These are phyloP conservation scores for Rhizomys pruinosus DNA, from an alignment of 2,113 vertebrate genomes.

Conservation along the genomic window DNA sequence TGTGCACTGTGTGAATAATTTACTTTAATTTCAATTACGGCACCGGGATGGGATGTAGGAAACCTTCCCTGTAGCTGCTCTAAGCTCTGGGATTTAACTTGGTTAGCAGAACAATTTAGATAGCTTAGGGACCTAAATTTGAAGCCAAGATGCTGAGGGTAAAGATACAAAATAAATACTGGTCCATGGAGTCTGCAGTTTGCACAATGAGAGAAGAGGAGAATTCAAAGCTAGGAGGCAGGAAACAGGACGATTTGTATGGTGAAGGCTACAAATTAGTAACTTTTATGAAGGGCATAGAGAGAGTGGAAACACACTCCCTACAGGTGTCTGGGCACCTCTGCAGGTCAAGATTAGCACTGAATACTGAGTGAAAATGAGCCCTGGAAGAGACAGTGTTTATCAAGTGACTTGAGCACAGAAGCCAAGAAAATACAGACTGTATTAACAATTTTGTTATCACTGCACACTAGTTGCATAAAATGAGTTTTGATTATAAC, in stretches of 20 bases:
- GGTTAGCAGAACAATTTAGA: constrained; percentile 80
- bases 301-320: background rate
- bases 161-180: constrained; percentile 76
- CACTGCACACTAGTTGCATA: background rate
- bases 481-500: background rate
- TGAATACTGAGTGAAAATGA: background rate
- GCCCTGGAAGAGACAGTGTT: background rate
- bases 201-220: constrained; percentile 40
- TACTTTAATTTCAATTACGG: constrained; percentile 83
- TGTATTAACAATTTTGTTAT: background rate
- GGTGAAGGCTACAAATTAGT: background rate
- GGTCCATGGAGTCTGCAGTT: constrained; percentile 38
- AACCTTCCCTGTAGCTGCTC: constrained; percentile 75
- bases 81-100: constrained; percentile 79
- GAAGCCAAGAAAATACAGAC: background rate
- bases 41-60: constrained; percentile 72
- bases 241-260: background rate
- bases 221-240: constrained; percentile 62
- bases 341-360: background rate
- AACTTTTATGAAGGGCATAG: background rate
- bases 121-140: constrained; percentile 75
- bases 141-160: constrained; percentile 74
- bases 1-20: constrained; percentile 82
- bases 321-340: background rate
- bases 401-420: background rate